Conservation (phyloP, 2,113 vertebrate species). For the Alces alces region DNA sequence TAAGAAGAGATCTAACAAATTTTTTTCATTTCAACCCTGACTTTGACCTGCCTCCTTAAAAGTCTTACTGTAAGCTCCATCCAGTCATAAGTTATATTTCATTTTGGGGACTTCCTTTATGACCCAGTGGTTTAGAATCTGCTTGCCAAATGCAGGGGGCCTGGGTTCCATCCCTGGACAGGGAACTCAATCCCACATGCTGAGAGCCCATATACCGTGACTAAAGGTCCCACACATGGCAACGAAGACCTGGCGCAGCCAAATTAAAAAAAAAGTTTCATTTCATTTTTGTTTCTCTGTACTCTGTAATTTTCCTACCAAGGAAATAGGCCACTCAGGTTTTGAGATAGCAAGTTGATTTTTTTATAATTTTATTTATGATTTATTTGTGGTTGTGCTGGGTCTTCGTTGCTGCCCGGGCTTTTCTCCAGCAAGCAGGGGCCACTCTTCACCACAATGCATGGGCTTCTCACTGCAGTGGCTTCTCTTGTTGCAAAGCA, state of each 20-base stretch:
- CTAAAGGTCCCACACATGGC: not conserved
- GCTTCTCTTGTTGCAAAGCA: not conserved
- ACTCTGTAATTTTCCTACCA: not conserved
- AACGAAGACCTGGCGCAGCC: not conserved
- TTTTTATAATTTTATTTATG: not conserved
- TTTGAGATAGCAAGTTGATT: not conserved
- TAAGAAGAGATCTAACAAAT: not conserved
- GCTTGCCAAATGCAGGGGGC: not conserved
- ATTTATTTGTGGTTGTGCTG: not conserved
- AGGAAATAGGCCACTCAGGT: not conserved
- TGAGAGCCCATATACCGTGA: not conserved
- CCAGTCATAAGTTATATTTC: not conserved
- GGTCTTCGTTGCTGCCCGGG: not conserved
- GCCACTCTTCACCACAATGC: not conserved
- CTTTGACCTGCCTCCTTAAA: not conserved
- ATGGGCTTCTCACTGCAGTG: accelerated
- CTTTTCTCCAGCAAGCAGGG: not conserved
- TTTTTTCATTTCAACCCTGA: not conserved
- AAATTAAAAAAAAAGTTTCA: not conserved
- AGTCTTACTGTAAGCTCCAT: not conserved
- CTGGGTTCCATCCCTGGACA: not conserved
- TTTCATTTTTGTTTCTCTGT: not conserved
- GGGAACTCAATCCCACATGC: not conserved
- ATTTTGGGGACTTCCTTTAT: not conserved
- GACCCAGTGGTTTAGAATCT: not conserved